A percentile compares a stretch with the other conserved stretches of the same genome.
Conservation (phyloP, 1,140 invertebrate species). For the Pristionchus pacificus region DNA sequence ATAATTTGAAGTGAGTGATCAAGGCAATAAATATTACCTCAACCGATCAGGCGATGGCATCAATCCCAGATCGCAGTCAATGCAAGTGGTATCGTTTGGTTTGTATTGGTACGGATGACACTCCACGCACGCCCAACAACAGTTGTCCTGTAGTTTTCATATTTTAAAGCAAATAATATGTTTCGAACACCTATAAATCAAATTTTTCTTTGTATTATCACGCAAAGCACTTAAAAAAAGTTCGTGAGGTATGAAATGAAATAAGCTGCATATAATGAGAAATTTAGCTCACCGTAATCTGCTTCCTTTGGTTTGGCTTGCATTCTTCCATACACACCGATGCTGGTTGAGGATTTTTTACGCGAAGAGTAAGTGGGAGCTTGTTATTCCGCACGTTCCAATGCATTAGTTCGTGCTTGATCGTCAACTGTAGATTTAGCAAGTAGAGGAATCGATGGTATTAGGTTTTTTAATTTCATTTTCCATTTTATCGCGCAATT, state of each 20-base stretch:
- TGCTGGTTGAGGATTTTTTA: no score
- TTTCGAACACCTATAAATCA: neutral
- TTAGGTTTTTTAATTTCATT: no score
- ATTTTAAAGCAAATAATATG: slow-evolving; percentile 2
- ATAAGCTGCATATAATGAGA: slow-evolving; percentile 43
- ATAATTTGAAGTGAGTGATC: no score
- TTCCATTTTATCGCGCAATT: no score
- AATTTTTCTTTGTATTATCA: neutral
- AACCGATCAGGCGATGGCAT: slow-evolving; percentile 30
- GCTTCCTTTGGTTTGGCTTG: slow-evolving; percentile 55
- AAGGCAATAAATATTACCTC: neutral
- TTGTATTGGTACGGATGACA: slow-evolving; percentile 67
- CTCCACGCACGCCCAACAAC: slow-evolving; percentile 61
- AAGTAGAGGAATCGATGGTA: neutral
- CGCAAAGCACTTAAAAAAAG: neutral
- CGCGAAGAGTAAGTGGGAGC: no score
- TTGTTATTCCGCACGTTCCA: neutral
- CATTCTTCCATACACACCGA: slow-evolving; percentile 61
- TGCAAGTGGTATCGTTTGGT: slow-evolving; percentile 66
- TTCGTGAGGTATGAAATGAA: slow-evolving; percentile 1
- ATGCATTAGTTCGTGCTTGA: neutral
- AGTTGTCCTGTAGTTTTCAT: slow-evolving; percentile 31
- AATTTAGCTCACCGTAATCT: no score
- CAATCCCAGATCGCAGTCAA: slow-evolving; percentile 64
- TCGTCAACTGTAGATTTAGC: neutral